Base-by-base conservation (phyloP, 2,888 invertebrate genomes). In the Drosophila mettleri region DNA sequence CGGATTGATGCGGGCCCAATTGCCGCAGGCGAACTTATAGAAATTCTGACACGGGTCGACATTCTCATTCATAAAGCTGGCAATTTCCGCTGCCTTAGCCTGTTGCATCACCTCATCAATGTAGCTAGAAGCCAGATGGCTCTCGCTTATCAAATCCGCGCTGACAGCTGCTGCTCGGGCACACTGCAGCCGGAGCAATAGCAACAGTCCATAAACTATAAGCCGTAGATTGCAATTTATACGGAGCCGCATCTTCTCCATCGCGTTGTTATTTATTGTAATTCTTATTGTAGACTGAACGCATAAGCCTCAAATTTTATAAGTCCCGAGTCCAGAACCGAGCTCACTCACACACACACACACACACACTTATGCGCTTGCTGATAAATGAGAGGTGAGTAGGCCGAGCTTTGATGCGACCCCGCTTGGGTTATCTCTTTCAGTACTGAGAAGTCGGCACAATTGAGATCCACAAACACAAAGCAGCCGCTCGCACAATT, bases 1-100 rank as follows among this genome's bases (percentile, higher is more conserved):
- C 3, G 85, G 80, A 66, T 92, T 84, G 2, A 80, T 55, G n/a
- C 66, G 74, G 0, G 62, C 38, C 83, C 87, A 91, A 38, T 89
- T 90, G 8, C 92, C 92, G 54, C 91, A 91, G 2, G 92, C 83
- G 45, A 91, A 91, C 9, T 74, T 66, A 39, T 92, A 91, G 53
- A 92, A 91, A 60, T 91, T 78, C 3, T 68, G 52, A 58, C 91
- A 91, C 9, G 91, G 91, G 76, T 92, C 81, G 1, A 75, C 63
- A 2, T 39, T 63, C 10, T 72, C 69, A 52, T 91, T 71, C 80
- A 91, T 89, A 34, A 84, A 91, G 51, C 76, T 86, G 4, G 58
- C 39, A 16, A 92, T 85, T 31, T 89, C 88, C 1, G 75, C 75
- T 2, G 88, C 86, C 34, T 91, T 89, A 0, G 91, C 69, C 0